Conservation (phyloP, 2,888 invertebrate genomes). For the Himalopsyche anomala region DNA sequence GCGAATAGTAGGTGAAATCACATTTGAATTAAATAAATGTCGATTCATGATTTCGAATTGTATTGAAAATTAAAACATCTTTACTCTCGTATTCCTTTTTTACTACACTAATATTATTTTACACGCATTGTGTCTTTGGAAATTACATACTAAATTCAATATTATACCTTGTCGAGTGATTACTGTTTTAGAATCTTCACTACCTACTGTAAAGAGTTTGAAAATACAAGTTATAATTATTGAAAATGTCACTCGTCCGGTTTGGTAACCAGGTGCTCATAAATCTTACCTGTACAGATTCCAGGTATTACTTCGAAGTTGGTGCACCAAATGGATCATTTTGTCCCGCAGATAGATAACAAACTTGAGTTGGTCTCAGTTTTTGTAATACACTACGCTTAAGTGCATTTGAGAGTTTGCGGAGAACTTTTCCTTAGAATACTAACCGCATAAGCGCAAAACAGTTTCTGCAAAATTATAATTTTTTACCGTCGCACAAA, state of each 20-base stretch:
- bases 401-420: slow-evolving; percentile 64
- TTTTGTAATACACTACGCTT: slow-evolving; percentile 63
- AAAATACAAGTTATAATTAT: background rate
- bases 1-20: no score
- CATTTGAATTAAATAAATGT: no score
- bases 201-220: no score
- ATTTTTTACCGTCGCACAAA: slow-evolving; percentile 48
- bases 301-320: slow-evolving; percentile 57
- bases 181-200: no score
- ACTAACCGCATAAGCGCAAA: slow-evolving; percentile 60
- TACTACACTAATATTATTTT: no score
- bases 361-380: slow-evolving; percentile 61
- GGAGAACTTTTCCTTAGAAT: slow-evolving; percentile 60
- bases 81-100: no score
- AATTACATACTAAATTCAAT: no score
- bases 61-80: no score
- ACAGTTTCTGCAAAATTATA: slow-evolving; percentile 57
- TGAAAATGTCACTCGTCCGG: slow-evolving; percentile 47
- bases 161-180: no score
- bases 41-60: no score
- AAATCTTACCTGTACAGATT: slow-evolving; percentile 63
- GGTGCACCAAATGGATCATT: slow-evolving; percentile 65
- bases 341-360: slow-evolving; percentile 63
- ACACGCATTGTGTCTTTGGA: no score
- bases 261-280: slow-evolving; percentile 59